These are phyloP conservation scores for Mycalesis mineus DNA, from an alignment of 2,888 invertebrate genomes.

Conservation along the genomic window DNA sequence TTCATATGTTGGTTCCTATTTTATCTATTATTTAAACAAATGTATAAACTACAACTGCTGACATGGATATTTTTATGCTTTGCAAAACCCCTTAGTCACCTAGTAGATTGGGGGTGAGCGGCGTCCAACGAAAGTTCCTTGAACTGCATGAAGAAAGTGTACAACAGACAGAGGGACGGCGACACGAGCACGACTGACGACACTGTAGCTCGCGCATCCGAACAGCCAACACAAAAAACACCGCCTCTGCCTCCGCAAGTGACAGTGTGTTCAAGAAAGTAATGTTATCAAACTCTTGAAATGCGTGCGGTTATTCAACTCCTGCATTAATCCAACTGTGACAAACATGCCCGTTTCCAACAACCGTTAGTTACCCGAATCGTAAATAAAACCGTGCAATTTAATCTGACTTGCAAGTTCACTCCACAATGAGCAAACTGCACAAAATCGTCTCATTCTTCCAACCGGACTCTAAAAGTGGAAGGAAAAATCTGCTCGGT, in stretches of 20 bases:
- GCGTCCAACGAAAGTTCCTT: slow-evolving; percentile 48
- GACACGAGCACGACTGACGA: too few species aligned
- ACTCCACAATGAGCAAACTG: slow-evolving; percentile 75
- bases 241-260: slow-evolving; percentile 30
- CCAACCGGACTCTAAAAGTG: slow-evolving; percentile 75
- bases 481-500: slow-evolving; percentile 52
- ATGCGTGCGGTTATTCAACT: slow-evolving; percentile 34
- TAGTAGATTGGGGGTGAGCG: slow-evolving; percentile 37
- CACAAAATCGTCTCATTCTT: slow-evolving; percentile 81
- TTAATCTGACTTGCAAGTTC: slow-evolving; percentile 9
- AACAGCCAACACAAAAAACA: slow-evolving; percentile 44
- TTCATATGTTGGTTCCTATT: too few species aligned
- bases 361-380: slow-evolving; percentile 18
- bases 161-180: slow-evolving; percentile 37
- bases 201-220: slow-evolving; percentile 48
- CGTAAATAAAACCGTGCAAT: slow-evolving; percentile 17
- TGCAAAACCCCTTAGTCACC: slow-evolving; percentile 2
- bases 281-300: slow-evolving; percentile 18
- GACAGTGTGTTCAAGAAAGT: slow-evolving; percentile 21
- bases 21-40: too few species aligned
- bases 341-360: slow-evolving; percentile 21
- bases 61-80: background rate
- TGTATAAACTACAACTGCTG: too few species aligned
- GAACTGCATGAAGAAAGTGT: slow-evolving; percentile 52
- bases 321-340: slow-evolving; percentile 25